Evolutionary conservation across 23 tunicate genomes (phyloP).

Genomic region (Phallusia fumigata): DNA sequence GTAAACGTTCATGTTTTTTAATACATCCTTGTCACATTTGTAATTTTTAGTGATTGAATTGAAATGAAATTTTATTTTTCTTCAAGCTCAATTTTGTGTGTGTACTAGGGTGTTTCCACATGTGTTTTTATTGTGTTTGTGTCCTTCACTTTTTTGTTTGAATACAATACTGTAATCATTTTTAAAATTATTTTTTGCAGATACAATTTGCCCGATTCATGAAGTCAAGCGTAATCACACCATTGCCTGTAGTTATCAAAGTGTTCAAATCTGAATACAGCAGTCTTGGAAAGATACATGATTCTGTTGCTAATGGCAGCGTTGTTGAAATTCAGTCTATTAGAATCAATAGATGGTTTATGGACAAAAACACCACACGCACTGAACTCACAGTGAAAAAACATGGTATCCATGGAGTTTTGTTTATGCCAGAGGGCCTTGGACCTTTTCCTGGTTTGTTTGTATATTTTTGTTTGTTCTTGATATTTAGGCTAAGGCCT

Average conservation of each 20-base stretch:
- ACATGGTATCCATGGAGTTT: conserved; percentile 24
- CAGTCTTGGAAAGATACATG: not conserved
- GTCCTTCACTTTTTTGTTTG: too few species aligned
- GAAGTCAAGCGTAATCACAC: conserved; percentile 25
- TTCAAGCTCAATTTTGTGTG: not conserved
- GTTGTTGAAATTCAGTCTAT: not conserved
- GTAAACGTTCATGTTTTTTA: too few species aligned
- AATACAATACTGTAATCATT: too few species aligned
- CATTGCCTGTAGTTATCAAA: conserved; percentile 18
- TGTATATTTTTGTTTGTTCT: too few species aligned
- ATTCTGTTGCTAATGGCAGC: not conserved
- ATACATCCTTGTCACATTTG: too few species aligned
- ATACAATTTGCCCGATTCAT: not conserved
- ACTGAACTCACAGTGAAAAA: not conserved
- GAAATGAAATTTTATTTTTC: too few species aligned
- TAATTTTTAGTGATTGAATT: too few species aligned
- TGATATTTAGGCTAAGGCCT: too few species aligned
- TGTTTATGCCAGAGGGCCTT: conserved; percentile 35
- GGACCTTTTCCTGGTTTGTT: conserved; percentile 44
- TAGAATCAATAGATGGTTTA: conserved; percentile 27
- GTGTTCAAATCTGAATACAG: not conserved
- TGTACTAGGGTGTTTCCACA: too few species aligned
- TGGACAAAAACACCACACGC: not conserved
- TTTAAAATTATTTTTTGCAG: conserved; percentile 6
- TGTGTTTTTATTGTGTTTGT: too few species aligned